Base-by-base conservation (phyloP, 2,113 vertebrate species). In the Grallaria varia region DNA sequence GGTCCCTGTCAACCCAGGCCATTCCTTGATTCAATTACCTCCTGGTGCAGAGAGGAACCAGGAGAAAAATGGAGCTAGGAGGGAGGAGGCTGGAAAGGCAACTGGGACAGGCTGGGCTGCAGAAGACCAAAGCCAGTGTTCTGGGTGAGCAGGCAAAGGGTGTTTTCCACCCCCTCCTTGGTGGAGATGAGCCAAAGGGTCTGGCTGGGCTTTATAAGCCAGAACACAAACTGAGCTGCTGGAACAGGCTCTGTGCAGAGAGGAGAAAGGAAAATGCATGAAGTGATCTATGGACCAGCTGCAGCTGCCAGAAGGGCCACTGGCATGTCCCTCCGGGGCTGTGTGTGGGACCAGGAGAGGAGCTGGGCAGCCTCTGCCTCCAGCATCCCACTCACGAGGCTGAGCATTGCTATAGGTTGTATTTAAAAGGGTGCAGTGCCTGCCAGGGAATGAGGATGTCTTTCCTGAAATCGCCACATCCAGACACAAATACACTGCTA, bases 181-280 rank as follows among this genome's bases (percentile, higher is more conserved):
- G 86, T 86, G 93, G 94, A 93, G 95, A 64, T 85, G 77, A 89
- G 96, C 96, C 96, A 97, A 90, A 80, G 91, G 91, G 66, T 95
- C 95, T 96, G 95, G 75, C 89, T 84, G 81, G 89, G 78, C 75
- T 90, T 90, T 68, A 3, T 63, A 87, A 96, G 96, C 89, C 89
- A 89, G 44, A 92, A 85, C 83, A 71, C 91, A 95, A 55, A 72
- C 83, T 8, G 84, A 93, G 91, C 93, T 93, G 78, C 77, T 96
- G 91, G 89, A 93, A 58, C 39, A 18, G 87, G 49, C 81, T 90
- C 49, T 30, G 75, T 45, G 60, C 93, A 63, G 72, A 63, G 72
- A 69, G 86, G 55, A 78, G 82, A 63, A 33, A 16, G 58, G 79
- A 90, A 92, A 96, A 90, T 6, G 40, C 73, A n/a, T n/a, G 0